A percentile compares a stretch with the other conserved stretches of the same genome.
phyloP scores from a whole-genome alignment of 2,797 vertebrate genomes.

The Enteromius anoplus region DNA sequence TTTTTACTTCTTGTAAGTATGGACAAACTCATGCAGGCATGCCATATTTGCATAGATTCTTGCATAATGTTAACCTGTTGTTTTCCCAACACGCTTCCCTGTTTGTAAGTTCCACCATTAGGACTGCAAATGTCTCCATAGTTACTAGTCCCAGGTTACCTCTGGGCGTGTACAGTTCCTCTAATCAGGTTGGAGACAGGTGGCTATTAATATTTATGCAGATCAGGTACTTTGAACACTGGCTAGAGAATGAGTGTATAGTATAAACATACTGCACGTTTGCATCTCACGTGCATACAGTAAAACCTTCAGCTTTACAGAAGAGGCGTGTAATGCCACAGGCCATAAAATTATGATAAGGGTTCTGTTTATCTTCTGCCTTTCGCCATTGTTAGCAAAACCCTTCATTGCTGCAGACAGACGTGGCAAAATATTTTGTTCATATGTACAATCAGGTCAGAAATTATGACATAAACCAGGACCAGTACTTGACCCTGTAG shows the following conservation, averaged over 20 bases:
- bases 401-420: neutral
- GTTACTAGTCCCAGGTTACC: conserved; percentile 43
- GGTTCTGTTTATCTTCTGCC: conserved; percentile 4
- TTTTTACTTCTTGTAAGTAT: neutral
- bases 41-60: conserved; percentile 22
- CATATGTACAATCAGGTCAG: neutral
- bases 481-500: conserved; percentile 4
- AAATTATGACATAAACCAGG: neutral
- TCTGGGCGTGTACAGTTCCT: conserved; percentile 14
- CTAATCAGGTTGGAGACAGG: conserved; percentile 14
- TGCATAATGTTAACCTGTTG: conserved; percentile 13
- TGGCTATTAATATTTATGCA: conserved; percentile 36
- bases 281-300: neutral
- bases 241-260: neutral
- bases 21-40: neutral
- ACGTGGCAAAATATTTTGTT: neutral
- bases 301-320: neutral
- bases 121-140: conserved; percentile 39
- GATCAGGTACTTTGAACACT: conserved; percentile 7
- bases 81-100: neutral
- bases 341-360: conserved; percentile 16
- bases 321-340: neutral
- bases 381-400: neutral
- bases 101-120: neutral
- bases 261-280: neutral